These are phyloP conservation scores for Jaculus jaculus DNA, from an alignment of 2,113 vertebrate species.

Conservation along the genomic window DNA sequence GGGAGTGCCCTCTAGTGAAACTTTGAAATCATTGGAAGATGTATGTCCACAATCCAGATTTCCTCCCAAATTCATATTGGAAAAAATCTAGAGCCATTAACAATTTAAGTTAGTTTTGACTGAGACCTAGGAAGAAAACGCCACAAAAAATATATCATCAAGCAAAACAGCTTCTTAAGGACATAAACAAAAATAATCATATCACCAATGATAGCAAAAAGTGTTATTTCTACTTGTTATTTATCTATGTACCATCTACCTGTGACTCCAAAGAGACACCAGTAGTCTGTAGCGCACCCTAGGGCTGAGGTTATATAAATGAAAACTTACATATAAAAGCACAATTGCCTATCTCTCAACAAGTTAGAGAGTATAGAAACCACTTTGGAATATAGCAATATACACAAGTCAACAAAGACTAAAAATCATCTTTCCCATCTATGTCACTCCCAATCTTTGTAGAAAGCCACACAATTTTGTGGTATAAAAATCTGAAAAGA, in stretches of 20 bases:
- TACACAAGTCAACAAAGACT: background rate
- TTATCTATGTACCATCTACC: background rate
- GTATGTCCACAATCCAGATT: background rate
- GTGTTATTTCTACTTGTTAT: background rate
- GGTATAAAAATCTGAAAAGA: background rate
- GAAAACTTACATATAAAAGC: background rate
- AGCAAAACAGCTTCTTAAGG: conserved; percentile 17
- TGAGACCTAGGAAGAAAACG: background rate
- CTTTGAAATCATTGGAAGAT: conserved; percentile 71
- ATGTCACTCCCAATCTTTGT: background rate
- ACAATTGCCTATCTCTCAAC: conserved; percentile 9
- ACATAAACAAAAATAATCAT: conserved; percentile 34
- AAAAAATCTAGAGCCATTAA: background rate
- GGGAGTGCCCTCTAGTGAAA: conserved; percentile 97
- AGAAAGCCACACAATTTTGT: background rate
- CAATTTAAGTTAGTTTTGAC: conserved; percentile 15
- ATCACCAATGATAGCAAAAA: background rate
- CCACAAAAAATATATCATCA: background rate
- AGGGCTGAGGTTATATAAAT: background rate
- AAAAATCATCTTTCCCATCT: background rate
- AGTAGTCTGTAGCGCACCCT: background rate
- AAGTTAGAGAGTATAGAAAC: conserved; percentile 23
- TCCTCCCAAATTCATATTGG: conserved; percentile 53
- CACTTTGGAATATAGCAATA: conserved; percentile 5
- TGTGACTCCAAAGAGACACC: background rate